phyloP scores from a whole-genome alignment of 2,797 vertebrate species.

The Geotrypetes seraphini region DNA sequence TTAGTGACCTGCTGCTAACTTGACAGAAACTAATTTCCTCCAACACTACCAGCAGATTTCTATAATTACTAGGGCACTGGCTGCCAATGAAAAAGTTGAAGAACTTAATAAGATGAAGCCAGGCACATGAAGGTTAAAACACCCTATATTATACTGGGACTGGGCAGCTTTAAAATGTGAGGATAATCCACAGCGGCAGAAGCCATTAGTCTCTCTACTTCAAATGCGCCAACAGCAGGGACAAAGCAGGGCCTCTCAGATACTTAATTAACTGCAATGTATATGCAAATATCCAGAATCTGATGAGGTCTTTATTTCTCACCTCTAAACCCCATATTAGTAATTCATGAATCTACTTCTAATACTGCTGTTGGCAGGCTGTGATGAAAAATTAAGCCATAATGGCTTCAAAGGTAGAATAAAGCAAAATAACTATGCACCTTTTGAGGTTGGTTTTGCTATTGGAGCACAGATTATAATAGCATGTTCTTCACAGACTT shows the following conservation, averaged over 20 bases:
- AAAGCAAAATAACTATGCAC: slow-evolving; percentile 26
- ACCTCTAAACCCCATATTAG: slow-evolving; percentile 36
- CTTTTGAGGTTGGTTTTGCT: slow-evolving; percentile 32
- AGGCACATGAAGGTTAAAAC: slow-evolving; percentile 11
- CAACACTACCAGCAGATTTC: slow-evolving; percentile 11
- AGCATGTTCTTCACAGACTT: slow-evolving; percentile 13
- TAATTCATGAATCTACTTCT: slow-evolving; percentile 37
- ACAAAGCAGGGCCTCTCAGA: background rate
- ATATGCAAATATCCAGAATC: slow-evolving; percentile 37
- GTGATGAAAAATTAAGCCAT: slow-evolving; percentile 35
- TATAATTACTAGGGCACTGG: slow-evolving; percentile 7
- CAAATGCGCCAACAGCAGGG: background rate
- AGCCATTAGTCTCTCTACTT: slow-evolving; percentile 5
- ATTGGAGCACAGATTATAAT: slow-evolving; percentile 24
- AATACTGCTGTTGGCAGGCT: slow-evolving; percentile 14
- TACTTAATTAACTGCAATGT: slow-evolving; percentile 37
- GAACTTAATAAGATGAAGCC: background rate
- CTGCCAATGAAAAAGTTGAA: slow-evolving; percentile 9
- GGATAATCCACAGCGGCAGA: slow-evolving; percentile 12
- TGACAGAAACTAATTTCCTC: background rate
- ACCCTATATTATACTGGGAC: background rate
- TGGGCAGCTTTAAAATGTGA: slow-evolving; percentile 2
- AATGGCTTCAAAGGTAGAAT: slow-evolving; percentile 34
- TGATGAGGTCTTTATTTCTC: slow-evolving; percentile 48
- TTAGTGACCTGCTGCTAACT: background rate